phyloP scores from a whole-genome alignment of 2,113 vertebrate species.

The Ammodytes dubius region DNA sequence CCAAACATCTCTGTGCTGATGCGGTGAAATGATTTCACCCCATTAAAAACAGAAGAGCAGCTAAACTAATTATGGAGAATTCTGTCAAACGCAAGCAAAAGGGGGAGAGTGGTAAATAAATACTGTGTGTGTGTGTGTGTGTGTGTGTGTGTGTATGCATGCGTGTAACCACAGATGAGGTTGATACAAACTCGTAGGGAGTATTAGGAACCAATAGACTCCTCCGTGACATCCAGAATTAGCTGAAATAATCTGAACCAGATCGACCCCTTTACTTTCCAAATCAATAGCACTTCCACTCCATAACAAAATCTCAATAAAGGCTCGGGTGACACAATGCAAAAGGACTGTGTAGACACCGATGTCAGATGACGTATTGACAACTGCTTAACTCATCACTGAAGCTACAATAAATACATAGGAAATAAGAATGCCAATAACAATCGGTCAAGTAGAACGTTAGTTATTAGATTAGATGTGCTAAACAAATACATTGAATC shows the following conservation, averaged over 20 bases:
- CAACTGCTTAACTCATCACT: slow-evolving; percentile 35
- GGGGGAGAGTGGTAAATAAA: slow-evolving; percentile 52
- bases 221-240: slow-evolving; percentile 40
- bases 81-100: slow-evolving; percentile 52
- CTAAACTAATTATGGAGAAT: slow-evolving; percentile 75
- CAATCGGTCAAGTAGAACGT: slow-evolving; percentile 46
- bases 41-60: slow-evolving; percentile 68
- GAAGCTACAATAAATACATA: slow-evolving; percentile 18
- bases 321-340: slow-evolving; percentile 14
- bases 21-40: slow-evolving; percentile 71
- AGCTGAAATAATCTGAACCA: slow-evolving; percentile 49
- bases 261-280: slow-evolving; percentile 44
- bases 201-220: slow-evolving; percentile 37
- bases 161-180: slow-evolving; percentile 32
- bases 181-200: slow-evolving; percentile 18
- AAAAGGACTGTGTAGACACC: slow-evolving; percentile 20
- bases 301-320: slow-evolving; percentile 17
- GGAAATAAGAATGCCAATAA: slow-evolving; percentile 29
- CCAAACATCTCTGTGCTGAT: slow-evolving; percentile 64
- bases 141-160: slow-evolving; percentile 24
- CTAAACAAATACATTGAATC: slow-evolving; percentile 1
- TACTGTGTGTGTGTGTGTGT: slow-evolving; percentile 18
- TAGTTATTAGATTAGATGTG: slow-evolving; percentile 12
- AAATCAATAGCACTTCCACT: slow-evolving; percentile 50
- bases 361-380: slow-evolving; percentile 43